Percentiles rank a stretch among this genome's conserved stretches.
phyloP scores from a whole-genome alignment of 2,113 vertebrate genomes.

The Aspiorhynchus laticeps region DNA sequence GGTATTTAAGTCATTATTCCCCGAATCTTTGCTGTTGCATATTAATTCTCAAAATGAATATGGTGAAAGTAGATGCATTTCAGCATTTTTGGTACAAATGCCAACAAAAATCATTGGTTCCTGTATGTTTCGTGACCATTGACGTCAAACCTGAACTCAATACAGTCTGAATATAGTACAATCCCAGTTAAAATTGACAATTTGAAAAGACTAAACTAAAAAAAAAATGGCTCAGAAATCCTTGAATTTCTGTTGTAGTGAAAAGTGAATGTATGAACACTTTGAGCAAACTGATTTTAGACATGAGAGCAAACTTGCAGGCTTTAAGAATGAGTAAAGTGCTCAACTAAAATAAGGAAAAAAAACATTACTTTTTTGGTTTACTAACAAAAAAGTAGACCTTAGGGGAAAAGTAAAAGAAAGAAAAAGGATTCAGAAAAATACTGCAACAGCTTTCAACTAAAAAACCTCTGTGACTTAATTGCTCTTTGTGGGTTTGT shows the following conservation, averaged over 20 bases:
- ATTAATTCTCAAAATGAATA: not conserved
- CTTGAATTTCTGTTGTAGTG: not conserved
- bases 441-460: not conserved
- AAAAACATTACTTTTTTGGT: not conserved
- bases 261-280: not conserved
- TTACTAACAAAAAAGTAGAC: not conserved
- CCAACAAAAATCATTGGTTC: not conserved
- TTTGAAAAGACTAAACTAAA: not conserved
- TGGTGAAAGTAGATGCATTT: not conserved
- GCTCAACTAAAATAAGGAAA: not conserved
- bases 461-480: not conserved
- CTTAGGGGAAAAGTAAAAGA: not conserved
- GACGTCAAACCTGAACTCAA: not conserved
- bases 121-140: not conserved
- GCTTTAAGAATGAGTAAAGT: not conserved
- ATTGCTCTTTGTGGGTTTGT: no score
- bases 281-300: not conserved
- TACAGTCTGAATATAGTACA: not conserved
- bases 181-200: not conserved
- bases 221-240: not conserved
- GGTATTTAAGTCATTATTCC: not conserved
- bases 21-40: not conserved
- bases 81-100: not conserved
- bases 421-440: not conserved
- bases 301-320: not conserved